phyloP scores from a whole-genome alignment of 2,113 vertebrate genomes.

The Aldabrachelys gigantea region DNA sequence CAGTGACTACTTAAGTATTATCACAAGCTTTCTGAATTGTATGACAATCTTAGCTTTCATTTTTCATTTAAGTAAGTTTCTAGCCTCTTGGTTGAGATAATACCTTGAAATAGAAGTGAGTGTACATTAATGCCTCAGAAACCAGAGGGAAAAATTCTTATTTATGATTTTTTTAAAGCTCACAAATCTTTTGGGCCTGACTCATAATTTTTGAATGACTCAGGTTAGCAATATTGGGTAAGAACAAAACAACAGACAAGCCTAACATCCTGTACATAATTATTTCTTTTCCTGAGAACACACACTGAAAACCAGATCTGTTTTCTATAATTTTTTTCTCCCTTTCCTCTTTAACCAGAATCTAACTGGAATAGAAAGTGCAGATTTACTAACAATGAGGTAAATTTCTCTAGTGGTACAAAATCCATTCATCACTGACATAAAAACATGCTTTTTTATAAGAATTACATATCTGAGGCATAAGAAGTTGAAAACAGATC shows the following conservation, averaged over 20 bases:
- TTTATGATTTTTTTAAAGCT: not conserved
- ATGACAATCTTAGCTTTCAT: not conserved
- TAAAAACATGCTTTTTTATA: constrained; percentile 15
- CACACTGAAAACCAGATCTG: constrained; percentile 8
- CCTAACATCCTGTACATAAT: not conserved
- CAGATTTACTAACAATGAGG: constrained; percentile 36
- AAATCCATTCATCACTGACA: constrained; percentile 41
- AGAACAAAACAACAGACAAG: not conserved
- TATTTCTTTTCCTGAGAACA: constrained; percentile 7
- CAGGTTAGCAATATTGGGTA: not conserved
- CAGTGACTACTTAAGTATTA: not conserved
- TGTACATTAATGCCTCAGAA: not conserved
- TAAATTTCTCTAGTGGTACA: constrained; percentile 19
- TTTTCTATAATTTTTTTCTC: not conserved
- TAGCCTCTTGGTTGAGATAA: not conserved
- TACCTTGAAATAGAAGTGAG: not conserved
- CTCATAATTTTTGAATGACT: not conserved
- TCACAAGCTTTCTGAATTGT: not conserved
- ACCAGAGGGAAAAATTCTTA: not conserved
- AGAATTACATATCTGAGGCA: constrained; percentile 36
- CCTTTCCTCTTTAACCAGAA: not conserved
- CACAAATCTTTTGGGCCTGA: not conserved
- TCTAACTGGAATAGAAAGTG: not conserved
- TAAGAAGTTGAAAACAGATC: constrained; percentile 29
- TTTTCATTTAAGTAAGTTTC: not conserved